Evolutionary conservation across 2,888 invertebrate species (phyloP), one percentile per base, ranked within the genome.

Genomic region (Torymus auratus): DNA sequence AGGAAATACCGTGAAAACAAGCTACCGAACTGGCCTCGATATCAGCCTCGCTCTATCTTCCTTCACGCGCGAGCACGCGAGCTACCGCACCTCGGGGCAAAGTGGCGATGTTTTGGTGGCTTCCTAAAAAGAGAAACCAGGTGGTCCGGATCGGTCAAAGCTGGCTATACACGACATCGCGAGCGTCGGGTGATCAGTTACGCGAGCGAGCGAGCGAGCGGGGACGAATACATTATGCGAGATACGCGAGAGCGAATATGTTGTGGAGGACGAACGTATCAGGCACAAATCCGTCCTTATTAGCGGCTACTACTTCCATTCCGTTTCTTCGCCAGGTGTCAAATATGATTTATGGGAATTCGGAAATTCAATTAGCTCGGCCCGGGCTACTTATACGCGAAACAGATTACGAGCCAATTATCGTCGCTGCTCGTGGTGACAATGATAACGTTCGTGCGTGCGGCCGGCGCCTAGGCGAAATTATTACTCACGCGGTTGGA

Each of bases 11-110:
- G 41, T 56, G 73, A 69, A 70, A 80, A 82, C 82, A 85, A 85
- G 86, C 86, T 86, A 84, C 86, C 70, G 86, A 85, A 85, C 85
- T 85, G 84, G 84, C 83, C 78, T 69, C 60, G n/a, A 68, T 77
- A 76, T 83, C 81, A 72, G 67, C 12, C 17, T 73, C 70, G 61
- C 20, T 62, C 67, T 71, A 80, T 77, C 78, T 72, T 58, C 14
- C 7, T 41, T 41, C 41, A 41, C 41, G 41, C 28, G 23, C 28
- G 5, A 2, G 13, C 60, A 68, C 56, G 67, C 50, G 70, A 15
- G 75, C 55, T 61, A 62, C 56, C 23, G 70, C 70, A 28, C 17
- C 12, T 41, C 41, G 80, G 71, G 64, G 58, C 65, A 70, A 68
- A 65, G 68, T 71, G 62, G 52, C 55, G 70, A 69, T 60, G 64